These are phyloP conservation scores for Hipposideros larvatus DNA, from an alignment of 2,797 vertebrate species.

Conservation along the genomic window DNA sequence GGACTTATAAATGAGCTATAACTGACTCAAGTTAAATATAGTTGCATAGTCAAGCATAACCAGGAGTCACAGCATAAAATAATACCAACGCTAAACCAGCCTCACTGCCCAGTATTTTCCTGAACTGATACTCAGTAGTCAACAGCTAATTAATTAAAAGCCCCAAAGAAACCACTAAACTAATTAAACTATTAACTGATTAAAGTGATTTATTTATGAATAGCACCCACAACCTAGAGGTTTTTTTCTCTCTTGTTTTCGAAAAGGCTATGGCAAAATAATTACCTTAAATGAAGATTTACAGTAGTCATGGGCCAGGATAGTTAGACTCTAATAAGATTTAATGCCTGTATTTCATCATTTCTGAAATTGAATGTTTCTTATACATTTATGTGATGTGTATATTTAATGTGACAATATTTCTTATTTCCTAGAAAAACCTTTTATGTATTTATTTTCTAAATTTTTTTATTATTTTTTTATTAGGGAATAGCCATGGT, in stretches of 20 bases:
- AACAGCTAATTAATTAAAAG: background rate
- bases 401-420: background rate
- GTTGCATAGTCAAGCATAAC: background rate
- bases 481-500: too few species aligned
- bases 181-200: background rate
- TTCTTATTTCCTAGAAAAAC: constrained; percentile 20
- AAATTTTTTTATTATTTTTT: too few species aligned
- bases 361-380: constrained; percentile 48
- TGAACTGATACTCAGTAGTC: background rate
- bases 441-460: background rate
- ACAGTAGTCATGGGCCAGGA: background rate
- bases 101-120: background rate
- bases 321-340: background rate
- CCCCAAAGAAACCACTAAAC: background rate
- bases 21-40: background rate
- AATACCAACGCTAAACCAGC: background rate
- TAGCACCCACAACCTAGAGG: background rate
- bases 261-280: background rate
- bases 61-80: background rate
- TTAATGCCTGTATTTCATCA: constrained; percentile 2
- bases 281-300: constrained; percentile 25
- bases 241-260: background rate
- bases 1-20: background rate
- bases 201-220: background rate
- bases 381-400: background rate